Base-by-base conservation (phyloP, 2,888 invertebrate species). In the Ophioninae sp. region DNA sequence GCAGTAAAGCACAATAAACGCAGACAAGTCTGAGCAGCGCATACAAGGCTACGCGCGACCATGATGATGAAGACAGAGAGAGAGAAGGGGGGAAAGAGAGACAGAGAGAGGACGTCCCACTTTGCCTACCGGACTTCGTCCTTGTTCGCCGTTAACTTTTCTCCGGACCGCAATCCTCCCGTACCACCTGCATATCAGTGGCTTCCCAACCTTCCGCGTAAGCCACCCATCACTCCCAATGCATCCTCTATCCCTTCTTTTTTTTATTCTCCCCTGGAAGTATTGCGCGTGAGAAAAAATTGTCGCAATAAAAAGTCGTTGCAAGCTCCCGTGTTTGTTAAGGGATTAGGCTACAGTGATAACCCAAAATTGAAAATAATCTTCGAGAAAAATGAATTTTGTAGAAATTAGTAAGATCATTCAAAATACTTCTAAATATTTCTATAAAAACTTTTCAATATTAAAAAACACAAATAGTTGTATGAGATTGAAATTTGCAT, bases 131-230 rank as follows among this genome's bases (percentile, higher is more conserved):
- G 79, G 70, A 73, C 81, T 56, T 59, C 73, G 86, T 81, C 83
- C 86, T 85, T 82, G 81, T 80, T 81, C 76, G 70, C 68, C 57
- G 69, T 57, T 62, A 83, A 85, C 65, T 85, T 82, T 78, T 77
- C 44, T 77, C 68, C 67, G 67, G 68, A 21, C 74, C 17, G 41
- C 74, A 21, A 41, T 50, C 56, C 41, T 30, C 30, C 44, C 50
- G 44, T 74, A 50, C 23, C 59, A 39, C 61, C 68, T 68, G 61
- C 21, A 68, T 21, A 56, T 69, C 50, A 56, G 70, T 41, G 37
- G 65, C 59, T 65, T 79, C 39, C 10, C 65, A 41, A 3, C 39
- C 65, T 50, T 61, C 44, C 30, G 20, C 75, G 57, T 44, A 37
- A 41, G 39, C 5, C 56, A n/a, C 56, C 56, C 65, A 75, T 57